Conservation (phyloP, 2,113 vertebrate genomes). For the Leptocoma aspasia region DNA sequence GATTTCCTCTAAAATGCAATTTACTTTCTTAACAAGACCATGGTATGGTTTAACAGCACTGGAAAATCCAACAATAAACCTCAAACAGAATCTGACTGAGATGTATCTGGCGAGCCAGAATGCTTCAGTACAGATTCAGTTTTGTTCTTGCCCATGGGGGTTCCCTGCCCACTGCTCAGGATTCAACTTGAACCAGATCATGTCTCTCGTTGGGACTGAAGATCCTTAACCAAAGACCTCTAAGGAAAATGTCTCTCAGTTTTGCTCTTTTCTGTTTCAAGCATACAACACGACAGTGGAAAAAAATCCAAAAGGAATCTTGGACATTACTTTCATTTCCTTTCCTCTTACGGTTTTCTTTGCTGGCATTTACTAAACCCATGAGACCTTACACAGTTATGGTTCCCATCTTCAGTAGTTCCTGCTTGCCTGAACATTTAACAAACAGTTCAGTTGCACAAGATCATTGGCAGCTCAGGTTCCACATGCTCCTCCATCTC, state of each 20-base stretch:
- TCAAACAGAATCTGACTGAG: background rate
- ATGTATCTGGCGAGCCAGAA: rapidly evolving
- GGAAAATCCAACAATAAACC: background rate
- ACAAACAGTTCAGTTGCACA: background rate
- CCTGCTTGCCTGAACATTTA: background rate
- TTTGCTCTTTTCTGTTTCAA: background rate
- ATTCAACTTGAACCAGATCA: background rate
- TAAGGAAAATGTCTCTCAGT: background rate
- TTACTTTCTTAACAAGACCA: background rate
- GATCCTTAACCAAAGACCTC: background rate
- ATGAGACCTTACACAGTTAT: background rate
- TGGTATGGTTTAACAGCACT: background rate
- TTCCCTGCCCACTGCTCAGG: background rate
- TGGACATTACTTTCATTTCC: background rate
- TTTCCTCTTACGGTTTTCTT: background rate
- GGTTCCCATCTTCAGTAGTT: background rate
- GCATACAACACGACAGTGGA: background rate
- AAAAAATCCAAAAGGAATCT: background rate
- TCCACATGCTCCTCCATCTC: background rate
- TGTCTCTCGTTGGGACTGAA: rapidly evolving
- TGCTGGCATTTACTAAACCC: background rate
- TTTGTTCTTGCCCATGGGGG: background rate
- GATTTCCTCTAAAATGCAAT: background rate
- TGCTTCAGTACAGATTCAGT: background rate
- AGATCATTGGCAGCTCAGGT: background rate